Evolutionary conservation across 2,888 invertebrate genomes (phyloP).

Genomic region (Acrobasis consociella): DNA sequence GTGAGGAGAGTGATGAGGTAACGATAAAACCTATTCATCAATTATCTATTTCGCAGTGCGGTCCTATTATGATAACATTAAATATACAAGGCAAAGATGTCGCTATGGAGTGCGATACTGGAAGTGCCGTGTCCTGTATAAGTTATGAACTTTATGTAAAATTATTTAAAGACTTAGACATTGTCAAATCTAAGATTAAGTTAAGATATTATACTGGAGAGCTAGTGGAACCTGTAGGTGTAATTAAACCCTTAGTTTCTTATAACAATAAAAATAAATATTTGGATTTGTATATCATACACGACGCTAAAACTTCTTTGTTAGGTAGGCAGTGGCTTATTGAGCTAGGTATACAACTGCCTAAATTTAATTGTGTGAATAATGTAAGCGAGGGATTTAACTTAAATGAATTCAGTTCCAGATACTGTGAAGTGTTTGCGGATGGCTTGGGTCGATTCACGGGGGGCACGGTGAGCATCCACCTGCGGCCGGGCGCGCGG

Average conservation of each 20-base stretch:
- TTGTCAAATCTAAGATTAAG: not conserved
- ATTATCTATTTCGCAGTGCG: too few relatives aligned
- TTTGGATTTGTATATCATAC: not conserved
- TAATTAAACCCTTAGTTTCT: not conserved
- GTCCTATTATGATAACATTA: too few relatives aligned
- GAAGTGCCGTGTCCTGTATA: not conserved
- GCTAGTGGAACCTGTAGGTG: not conserved
- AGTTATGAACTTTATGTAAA: not conserved
- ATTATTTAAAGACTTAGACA: not conserved
- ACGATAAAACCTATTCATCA: too few relatives aligned
- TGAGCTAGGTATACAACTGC: not conserved
- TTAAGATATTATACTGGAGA: not conserved
- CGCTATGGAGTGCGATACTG: not conserved
- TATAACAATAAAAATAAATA: not conserved
- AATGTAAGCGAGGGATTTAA: not conserved
- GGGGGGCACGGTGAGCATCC: too few relatives aligned
- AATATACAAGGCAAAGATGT: too few relatives aligned
- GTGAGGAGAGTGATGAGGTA: too few relatives aligned
- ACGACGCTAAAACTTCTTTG: not conserved
- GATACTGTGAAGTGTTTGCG: not conserved
- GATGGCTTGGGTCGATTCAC: not conserved
- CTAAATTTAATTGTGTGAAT: not conserved
- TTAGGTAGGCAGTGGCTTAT: not conserved
- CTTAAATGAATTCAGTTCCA: not conserved
- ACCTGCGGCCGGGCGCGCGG: slow-evolving; percentile 11